phyloP scores from a whole-genome alignment of 2,113 vertebrate species.

The Eudyptes chrysolophus region DNA sequence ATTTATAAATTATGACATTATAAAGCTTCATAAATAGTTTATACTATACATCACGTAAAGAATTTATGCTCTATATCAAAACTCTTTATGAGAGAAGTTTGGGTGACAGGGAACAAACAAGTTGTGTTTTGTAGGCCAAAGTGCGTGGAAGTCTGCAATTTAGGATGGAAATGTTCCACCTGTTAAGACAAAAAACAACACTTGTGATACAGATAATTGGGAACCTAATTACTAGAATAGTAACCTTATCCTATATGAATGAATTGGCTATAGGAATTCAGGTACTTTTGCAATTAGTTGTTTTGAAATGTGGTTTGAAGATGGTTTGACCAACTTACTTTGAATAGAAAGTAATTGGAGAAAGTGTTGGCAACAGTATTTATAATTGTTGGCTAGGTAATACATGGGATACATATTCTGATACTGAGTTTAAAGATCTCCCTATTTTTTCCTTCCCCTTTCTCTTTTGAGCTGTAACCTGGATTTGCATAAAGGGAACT shows the following conservation, averaged over 20 bases:
- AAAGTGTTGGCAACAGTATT: background rate
- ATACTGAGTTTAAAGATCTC: background rate
- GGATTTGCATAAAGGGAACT: slow-evolving; percentile 61
- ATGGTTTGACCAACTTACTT: background rate
- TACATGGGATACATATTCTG: background rate
- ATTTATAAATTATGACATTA: background rate
- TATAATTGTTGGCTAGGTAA: background rate
- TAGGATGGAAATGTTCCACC: background rate
- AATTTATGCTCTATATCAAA: background rate
- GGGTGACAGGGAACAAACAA: background rate
- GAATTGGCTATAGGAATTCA: background rate
- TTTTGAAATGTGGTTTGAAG: background rate
- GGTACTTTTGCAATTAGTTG: background rate
- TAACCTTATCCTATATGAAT: background rate
- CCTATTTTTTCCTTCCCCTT: slow-evolving; percentile 10
- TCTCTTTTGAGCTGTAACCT: slow-evolving; percentile 18
- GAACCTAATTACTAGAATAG: background rate
- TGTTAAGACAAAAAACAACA: background rate
- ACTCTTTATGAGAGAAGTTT: background rate
- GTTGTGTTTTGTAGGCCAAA: background rate
- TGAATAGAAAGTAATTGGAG: background rate
- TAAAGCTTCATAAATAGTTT: background rate
- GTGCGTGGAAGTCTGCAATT: background rate
- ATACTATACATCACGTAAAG: background rate
- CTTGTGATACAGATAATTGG: background rate